Percentiles rank a stretch among this genome's conserved stretches.
Evolutionary conservation across 2,797 vertebrate species (phyloP).

Genomic region (Poecilia wingei): DNA sequence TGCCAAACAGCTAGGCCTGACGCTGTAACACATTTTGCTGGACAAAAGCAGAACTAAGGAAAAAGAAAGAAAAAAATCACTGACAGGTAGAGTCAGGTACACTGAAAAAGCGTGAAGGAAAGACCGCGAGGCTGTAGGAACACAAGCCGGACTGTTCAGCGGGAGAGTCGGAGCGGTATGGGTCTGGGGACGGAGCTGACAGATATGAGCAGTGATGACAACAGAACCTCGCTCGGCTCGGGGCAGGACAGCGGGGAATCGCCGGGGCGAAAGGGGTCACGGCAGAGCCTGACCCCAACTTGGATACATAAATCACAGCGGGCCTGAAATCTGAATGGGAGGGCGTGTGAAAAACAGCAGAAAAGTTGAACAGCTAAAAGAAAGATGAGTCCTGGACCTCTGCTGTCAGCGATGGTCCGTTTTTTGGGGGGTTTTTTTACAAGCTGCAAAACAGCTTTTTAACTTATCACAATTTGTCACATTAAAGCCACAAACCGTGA

Average conservation of each 20-base stretch:
- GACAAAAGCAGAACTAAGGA: background rate
- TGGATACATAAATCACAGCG: background rate
- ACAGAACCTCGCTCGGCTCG: background rate
- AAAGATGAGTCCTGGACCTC: background rate
- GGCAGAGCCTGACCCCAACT: background rate
- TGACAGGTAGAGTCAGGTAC: background rate
- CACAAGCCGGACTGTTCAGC: background rate
- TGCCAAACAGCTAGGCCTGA: background rate
- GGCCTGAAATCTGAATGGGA: background rate
- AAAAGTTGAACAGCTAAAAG: background rate
- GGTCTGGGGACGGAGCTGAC: background rate
- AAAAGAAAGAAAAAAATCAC: background rate
- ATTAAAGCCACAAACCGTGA: background rate
- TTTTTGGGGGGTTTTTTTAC: background rate
- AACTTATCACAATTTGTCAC: background rate
- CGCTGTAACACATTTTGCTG: no score
- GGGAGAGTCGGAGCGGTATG: background rate
- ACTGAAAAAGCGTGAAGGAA: background rate
- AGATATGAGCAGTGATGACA: constrained; percentile 10
- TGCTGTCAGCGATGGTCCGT: background rate
- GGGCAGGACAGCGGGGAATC: background rate
- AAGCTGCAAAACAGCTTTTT: background rate
- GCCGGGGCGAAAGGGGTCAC: background rate
- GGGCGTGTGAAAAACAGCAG: background rate
- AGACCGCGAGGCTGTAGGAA: background rate